Evolutionary conservation across 2,113 vertebrate genomes (phyloP).

Genomic region (Lycaon pictus): DNA sequence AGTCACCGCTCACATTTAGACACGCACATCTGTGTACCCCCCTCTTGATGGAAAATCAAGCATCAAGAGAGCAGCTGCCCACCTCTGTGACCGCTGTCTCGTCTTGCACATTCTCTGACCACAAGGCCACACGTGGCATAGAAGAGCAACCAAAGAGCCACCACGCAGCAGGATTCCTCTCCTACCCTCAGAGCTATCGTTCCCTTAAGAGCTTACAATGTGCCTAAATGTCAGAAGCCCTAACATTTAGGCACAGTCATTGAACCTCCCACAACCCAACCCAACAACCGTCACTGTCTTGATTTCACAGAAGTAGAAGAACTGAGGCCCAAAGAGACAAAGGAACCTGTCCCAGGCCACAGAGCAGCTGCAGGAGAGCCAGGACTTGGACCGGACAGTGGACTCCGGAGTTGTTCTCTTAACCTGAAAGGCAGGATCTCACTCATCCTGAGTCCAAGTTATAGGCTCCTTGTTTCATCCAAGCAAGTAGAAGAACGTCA

Average conservation of each 20-base stretch:
- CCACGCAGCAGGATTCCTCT: fast-evolving
- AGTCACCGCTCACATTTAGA: neutral
- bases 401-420: neutral
- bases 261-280: neutral
- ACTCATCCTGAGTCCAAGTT: neutral
- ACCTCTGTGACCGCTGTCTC: neutral
- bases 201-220: neutral
- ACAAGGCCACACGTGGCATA: neutral
- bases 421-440: neutral
- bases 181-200: neutral
- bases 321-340: neutral
- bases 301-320: neutral
- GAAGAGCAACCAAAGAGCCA: neutral
- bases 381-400: neutral
- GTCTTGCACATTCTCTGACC: neutral
- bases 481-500: neutral
- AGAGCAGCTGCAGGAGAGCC: neutral
- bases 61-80: neutral
- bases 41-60: neutral
- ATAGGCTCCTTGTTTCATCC: neutral
- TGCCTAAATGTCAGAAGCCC: fast-evolving
- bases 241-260: neutral
- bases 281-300: neutral
- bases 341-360: neutral
- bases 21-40: neutral